Base-by-base conservation (phyloP, 2,888 invertebrate species). In the Meloe dianella region DNA sequence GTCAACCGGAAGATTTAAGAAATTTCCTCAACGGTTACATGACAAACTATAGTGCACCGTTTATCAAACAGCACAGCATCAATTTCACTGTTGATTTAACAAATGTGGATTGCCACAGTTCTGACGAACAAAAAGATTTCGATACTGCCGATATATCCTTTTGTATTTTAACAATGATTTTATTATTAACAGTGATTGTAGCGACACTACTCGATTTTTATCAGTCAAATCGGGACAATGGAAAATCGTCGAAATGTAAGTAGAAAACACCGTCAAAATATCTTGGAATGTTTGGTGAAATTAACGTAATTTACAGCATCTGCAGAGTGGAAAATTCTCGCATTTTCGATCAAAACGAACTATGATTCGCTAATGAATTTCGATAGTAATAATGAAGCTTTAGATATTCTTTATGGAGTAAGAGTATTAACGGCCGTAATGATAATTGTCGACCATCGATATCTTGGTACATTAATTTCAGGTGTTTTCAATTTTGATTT, bases 361-460 rank as follows among this genome's bases (percentile, higher is more conserved):
- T n/a, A n/a, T n/a, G n/a, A 82, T 79, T 64, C 62, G 68, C 79
- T 72, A 87, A 83, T 71, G 87, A 83, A 71, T 66, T 82, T 27
- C 83, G 77, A 73, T 78, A 73, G 78, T 88, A 83, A 80, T 20
- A 71, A 84, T 82, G 71, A 83, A 80, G 64, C 82, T 80, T 60
- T 87, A n/a, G 85, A 85, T 64, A 83, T 88, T 3, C 77, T 89
- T 14, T 88, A 89, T 75, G 89, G 89, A 0, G 84, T 89, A 29
- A 83, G 87, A 59, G 87, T 86, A 57, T 73, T 89, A 0, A 89
- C 89, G 66, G 84, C 87, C 66, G 82, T 87, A 29, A 85, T 89
- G 30, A 87, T 87, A 7, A 75, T 86, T 73, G 87, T n/a, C n/a
- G n/a, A 85, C 54, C 89, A 89, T 78, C 84, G 87, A 63, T 83